Evolutionary conservation across 2,888 invertebrate genomes (phyloP).

Genomic region (Zygothrica quintamaculata): DNA sequence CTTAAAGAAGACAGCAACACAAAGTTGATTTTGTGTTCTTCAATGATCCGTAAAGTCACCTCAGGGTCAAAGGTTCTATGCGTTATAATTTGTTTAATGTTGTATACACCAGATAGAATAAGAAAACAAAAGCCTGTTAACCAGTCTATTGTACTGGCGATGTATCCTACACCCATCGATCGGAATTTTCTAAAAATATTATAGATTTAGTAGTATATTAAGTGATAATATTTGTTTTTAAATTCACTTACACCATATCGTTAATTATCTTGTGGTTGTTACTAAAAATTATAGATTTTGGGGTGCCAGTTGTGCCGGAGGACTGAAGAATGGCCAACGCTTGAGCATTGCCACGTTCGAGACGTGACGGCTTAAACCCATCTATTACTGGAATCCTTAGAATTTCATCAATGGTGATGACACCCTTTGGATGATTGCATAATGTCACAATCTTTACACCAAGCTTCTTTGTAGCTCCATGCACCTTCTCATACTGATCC

Average conservation of each 20-base stretch:
- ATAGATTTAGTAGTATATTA: too few species aligned
- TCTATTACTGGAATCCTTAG: slow-evolving; percentile 28
- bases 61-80: slow-evolving; percentile 64
- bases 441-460: slow-evolving; percentile 35
- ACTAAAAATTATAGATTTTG: slow-evolving; percentile 64
- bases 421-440: slow-evolving; percentile 31
- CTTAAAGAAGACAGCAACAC: slow-evolving; percentile 36
- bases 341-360: slow-evolving; percentile 65
- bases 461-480: slow-evolving; percentile 26
- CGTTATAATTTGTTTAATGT: slow-evolving; percentile 69
- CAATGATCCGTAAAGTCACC: slow-evolving; percentile 60
- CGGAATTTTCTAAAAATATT: too few species aligned
- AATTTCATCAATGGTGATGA: slow-evolving; percentile 30
- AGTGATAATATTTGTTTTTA: neutral
- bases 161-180: too few species aligned
- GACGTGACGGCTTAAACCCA: slow-evolving; percentile 44
- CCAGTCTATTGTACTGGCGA: slow-evolving; percentile 19
- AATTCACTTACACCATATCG: neutral
- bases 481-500: slow-evolving; percentile 43
- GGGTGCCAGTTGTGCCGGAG: slow-evolving; percentile 78
- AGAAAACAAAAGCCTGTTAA: slow-evolving; percentile 60
- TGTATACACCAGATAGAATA: slow-evolving; percentile 57
- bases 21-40: slow-evolving; percentile 57
- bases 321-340: slow-evolving; percentile 74
- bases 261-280: slow-evolving; percentile 6